Conservation (phyloP, 2,797 vertebrate genomes). For the Fistularia tabacaria region DNA sequence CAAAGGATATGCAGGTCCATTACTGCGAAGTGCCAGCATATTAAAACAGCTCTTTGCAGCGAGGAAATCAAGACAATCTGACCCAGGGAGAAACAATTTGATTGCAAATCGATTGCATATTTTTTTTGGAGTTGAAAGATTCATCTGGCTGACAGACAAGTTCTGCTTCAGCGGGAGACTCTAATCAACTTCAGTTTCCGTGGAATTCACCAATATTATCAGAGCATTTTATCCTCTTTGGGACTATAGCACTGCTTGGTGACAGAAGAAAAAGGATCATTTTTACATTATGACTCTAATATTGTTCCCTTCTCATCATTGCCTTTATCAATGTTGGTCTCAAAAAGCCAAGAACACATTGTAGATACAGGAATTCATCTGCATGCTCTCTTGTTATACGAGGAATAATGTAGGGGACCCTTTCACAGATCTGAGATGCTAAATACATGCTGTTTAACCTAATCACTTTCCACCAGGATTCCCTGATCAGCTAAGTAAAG, state of each 20-base stretch:
- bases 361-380: too few relatives aligned
- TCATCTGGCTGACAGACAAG: constrained; percentile 22
- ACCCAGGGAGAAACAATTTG: neutral
- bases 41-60: neutral
- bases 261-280: constrained; percentile 8
- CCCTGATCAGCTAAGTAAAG: constrained; percentile 2
- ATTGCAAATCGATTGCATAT: constrained; percentile 39
- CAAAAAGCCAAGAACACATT: constrained; percentile 3
- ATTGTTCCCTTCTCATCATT: constrained; percentile 1
- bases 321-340: constrained; percentile 7
- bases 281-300: too few relatives aligned
- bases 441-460: constrained; percentile 12
- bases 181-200: constrained; percentile 36
- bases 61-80: constrained; percentile 33
- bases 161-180: constrained; percentile 19
- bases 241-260: constrained; percentile 18
- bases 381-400: neutral
- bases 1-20: neutral
- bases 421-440: constrained; percentile 13
- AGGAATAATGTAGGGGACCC: neutral
- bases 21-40: neutral
- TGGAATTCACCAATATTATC: constrained; percentile 39
- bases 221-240: constrained; percentile 24
- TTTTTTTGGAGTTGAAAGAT: constrained; percentile 31
- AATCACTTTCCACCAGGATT: constrained; percentile 4